Percentiles rank a stretch among this genome's conserved stretches.
phyloP scores from a whole-genome alignment of 2,113 vertebrate genomes.

The Syngnathus scovelli region DNA sequence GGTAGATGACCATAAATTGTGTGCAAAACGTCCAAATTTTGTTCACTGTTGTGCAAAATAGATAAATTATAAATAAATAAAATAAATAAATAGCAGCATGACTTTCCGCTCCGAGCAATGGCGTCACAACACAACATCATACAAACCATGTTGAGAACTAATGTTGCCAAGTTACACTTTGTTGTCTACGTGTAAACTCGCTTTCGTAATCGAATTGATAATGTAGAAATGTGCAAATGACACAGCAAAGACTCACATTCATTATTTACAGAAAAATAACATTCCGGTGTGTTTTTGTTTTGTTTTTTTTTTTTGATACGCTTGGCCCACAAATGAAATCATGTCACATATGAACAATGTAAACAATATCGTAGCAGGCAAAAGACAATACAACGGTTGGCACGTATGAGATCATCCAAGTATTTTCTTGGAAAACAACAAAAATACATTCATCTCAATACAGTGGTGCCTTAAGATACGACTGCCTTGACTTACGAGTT shows the following conservation, averaged over 20 bases:
- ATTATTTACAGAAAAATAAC: slow-evolving; percentile 28
- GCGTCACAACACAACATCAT: slow-evolving; percentile 46
- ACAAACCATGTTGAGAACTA: slow-evolving; percentile 29
- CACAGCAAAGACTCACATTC: slow-evolving; percentile 11
- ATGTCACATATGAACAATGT: slow-evolving; percentile 48
- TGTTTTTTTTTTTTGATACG: slow-evolving; percentile 26
- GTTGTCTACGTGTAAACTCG: slow-evolving; percentile 19
- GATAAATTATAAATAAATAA: too few relatives aligned
- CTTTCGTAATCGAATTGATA: slow-evolving; percentile 29
- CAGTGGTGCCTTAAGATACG: neutral
- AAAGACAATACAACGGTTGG: slow-evolving; percentile 67
- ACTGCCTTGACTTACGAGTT: neutral
- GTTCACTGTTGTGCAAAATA: slow-evolving; percentile 64
- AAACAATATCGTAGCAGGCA: slow-evolving; percentile 53
- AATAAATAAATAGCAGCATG: slow-evolving; percentile 46
- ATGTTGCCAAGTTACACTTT: slow-evolving; percentile 16
- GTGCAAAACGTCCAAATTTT: slow-evolving; percentile 59
- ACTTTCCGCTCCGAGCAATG: slow-evolving; percentile 47
- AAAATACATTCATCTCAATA: slow-evolving; percentile 47
- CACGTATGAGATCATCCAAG: slow-evolving; percentile 64
- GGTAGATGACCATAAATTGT: slow-evolving; percentile 27
- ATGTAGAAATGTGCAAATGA: slow-evolving; percentile 44
- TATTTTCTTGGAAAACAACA: slow-evolving; percentile 31
- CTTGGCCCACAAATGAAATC: slow-evolving; percentile 24
- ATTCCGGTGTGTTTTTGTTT: slow-evolving; percentile 35